A percentile compares a stretch with the other conserved stretches of the same genome.
Evolutionary conservation across 2,113 vertebrate species (phyloP).

Genomic region (Chinchilla lanigera): DNA sequence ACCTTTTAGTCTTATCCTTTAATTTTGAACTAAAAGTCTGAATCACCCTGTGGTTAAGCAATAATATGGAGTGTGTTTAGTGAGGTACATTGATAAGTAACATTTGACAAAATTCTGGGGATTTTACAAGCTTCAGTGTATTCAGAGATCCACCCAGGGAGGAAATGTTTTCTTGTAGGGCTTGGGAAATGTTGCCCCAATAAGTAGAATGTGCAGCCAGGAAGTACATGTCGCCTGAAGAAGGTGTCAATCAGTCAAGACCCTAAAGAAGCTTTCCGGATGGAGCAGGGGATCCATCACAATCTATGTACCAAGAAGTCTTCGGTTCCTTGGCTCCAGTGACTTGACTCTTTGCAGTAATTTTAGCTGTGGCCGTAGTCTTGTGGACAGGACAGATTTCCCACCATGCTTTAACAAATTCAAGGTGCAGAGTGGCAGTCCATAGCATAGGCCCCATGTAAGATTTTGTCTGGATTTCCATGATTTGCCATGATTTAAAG

Average conservation of each 20-base stretch:
- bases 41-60: background rate
- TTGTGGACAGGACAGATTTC: background rate
- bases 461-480: background rate
- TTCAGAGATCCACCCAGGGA: background rate
- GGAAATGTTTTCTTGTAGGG: background rate
- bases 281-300: background rate
- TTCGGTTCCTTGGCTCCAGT: background rate
- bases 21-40: background rate
- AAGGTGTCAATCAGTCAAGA: too few species aligned
- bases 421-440: background rate
- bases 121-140: background rate
- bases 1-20: background rate
- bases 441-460: background rate
- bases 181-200: background rate
- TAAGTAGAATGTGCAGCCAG: background rate
- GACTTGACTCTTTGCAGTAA: background rate
- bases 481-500: background rate
- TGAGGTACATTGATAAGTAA: background rate
- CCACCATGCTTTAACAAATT: background rate
- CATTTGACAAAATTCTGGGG: background rate
- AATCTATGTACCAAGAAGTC: background rate
- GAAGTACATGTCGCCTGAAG: background rate
- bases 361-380: background rate
- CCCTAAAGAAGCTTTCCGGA: background rate
- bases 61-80: background rate